These are phyloP conservation scores for Trichosurus vulpecula DNA, from an alignment of 2,797 vertebrate species.

Conservation along the genomic window DNA sequence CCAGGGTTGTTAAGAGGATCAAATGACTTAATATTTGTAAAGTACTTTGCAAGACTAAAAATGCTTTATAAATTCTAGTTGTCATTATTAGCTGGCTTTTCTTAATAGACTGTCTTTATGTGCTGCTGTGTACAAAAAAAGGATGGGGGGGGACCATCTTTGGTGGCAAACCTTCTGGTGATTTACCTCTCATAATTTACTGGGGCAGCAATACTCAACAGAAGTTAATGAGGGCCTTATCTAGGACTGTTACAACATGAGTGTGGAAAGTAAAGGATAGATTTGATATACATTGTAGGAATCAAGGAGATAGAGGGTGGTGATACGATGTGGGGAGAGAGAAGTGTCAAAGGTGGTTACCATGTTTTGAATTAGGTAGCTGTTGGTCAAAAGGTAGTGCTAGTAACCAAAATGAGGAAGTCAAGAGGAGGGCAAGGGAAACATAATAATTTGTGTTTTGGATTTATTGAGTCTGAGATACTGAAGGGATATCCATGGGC, in stretches of 20 bases:
- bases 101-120: neutral
- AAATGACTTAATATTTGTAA: neutral
- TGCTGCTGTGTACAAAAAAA: neutral
- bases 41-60: neutral
- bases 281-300: neutral
- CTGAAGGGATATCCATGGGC: neutral
- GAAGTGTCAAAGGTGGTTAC: neutral
- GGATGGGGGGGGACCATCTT: neutral
- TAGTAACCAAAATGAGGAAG: neutral
- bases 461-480: neutral
- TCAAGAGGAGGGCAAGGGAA: neutral
- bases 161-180: neutral
- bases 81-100: neutral
- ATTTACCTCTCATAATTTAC: neutral
- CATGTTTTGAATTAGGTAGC: neutral
- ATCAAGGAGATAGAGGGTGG: neutral
- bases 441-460: neutral
- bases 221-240: neutral
- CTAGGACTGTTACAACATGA: neutral
- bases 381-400: neutral
- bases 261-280: neutral
- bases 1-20: neutral
- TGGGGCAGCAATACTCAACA: neutral
- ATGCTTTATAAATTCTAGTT: neutral
- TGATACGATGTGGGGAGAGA: neutral